These are phyloP conservation scores for Sphecodes monilicornis DNA, from an alignment of 2,888 invertebrate genomes.

Conservation along the genomic window DNA sequence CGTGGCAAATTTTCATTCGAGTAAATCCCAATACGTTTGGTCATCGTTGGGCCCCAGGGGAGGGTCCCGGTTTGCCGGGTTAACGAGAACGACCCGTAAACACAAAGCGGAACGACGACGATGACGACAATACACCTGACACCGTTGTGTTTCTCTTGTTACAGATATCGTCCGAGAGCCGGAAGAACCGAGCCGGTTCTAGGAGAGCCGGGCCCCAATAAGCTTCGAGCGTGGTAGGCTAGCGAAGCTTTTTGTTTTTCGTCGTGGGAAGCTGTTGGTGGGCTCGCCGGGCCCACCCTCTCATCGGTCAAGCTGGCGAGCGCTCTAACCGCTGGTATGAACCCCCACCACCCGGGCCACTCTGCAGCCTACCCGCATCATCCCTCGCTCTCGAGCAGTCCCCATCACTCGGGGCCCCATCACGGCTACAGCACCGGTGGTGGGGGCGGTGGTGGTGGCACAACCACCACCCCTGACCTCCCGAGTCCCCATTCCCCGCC, in stretches of 20 bases:
- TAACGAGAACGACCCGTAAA: not conserved
- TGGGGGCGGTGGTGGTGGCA: constrained; percentile 77
- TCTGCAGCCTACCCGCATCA: constrained; percentile 85
- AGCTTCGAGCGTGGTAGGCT: constrained; percentile 59
- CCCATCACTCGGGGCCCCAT: constrained; percentile 82
- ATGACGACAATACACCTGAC: not conserved
- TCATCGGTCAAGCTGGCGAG: constrained; percentile 94
- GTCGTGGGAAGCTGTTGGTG: constrained; percentile 80
- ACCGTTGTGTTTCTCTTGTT: constrained; percentile 67
- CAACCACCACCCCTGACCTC: constrained; percentile 83
- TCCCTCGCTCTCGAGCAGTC: constrained; percentile 85
- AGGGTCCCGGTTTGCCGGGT: not conserved
- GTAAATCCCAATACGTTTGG: not conserved
- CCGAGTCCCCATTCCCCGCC: constrained; percentile 83
- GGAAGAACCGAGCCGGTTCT: constrained; percentile 73
- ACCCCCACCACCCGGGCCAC: constrained; percentile 91
- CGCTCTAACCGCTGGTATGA: constrained; percentile 93
- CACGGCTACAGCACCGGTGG: constrained; percentile 83
- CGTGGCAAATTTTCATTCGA: not conserved
- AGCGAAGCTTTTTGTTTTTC: constrained; percentile 68
- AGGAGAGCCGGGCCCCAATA: constrained; percentile 66
- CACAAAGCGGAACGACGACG: not conserved
- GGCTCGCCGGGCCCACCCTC: constrained; percentile 82
- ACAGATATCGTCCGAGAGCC: constrained; percentile 74
- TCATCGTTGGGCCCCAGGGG: not conserved